phyloP scores from a whole-genome alignment of 2,113 vertebrate species.

The Cyrtonyx montezumae region DNA sequence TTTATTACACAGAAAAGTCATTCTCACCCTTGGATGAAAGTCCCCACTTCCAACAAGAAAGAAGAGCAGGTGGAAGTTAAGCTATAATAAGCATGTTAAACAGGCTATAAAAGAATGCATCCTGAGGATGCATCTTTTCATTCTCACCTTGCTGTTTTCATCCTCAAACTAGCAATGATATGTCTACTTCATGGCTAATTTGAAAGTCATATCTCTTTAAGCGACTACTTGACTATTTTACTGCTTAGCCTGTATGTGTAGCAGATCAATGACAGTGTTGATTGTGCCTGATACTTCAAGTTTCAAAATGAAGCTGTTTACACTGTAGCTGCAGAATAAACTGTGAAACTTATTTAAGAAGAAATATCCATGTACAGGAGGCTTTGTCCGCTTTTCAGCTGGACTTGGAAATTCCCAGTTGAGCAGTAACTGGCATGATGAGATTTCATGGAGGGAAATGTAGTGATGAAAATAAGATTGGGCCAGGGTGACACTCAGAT shows the following conservation, averaged over 20 bases:
- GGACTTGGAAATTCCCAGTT: not conserved
- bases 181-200: not conserved
- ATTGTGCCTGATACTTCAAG: not conserved
- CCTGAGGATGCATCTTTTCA: not conserved
- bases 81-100: not conserved
- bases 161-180: not conserved
- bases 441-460: not conserved
- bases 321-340: not conserved
- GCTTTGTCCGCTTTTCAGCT: not conserved
- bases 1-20: not conserved
- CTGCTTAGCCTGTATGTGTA: not conserved
- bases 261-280: not conserved
- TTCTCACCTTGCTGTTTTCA: not conserved
- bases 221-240: not conserved
- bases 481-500: not conserved
- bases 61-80: not conserved
- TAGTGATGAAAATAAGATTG: not conserved
- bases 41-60: not conserved
- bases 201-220: not conserved
- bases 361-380: not conserved
- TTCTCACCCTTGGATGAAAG: not conserved
- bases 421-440: not conserved
- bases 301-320: not conserved
- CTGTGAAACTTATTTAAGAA: not conserved
- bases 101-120: accelerated